Conservation (phyloP, 2,888 invertebrate genomes). For the Scaptomyza polygonia region DNA sequence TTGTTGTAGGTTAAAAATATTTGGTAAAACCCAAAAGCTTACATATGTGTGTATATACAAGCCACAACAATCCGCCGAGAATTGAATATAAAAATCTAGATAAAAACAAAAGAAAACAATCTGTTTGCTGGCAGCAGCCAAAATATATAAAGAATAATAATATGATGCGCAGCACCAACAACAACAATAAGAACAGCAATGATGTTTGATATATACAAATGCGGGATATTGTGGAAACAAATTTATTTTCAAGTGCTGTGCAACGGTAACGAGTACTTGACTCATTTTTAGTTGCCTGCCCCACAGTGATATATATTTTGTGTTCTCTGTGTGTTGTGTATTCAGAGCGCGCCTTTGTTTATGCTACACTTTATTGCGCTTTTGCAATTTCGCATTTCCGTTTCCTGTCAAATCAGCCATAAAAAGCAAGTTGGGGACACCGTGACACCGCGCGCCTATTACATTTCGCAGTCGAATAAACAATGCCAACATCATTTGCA, state of each 20-base stretch:
- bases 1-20: no score
- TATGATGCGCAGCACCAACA: slow-evolving; percentile 9
- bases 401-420: slow-evolving; percentile 80
- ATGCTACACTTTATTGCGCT: slow-evolving; percentile 81
- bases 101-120: slow-evolving; percentile 51
- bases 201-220: slow-evolving; percentile 50
- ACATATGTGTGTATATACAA: no score
- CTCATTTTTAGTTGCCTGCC: slow-evolving; percentile 57
- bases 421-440: slow-evolving; percentile 67
- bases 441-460: slow-evolving; percentile 75
- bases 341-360: slow-evolving; percentile 75
- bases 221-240: slow-evolving; percentile 64
- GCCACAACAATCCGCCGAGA: slow-evolving; percentile 29
- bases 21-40: no score
- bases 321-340: slow-evolving; percentile 53
- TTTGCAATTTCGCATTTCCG: slow-evolving; percentile 80
- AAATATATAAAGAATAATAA: no score
- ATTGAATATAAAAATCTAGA: slow-evolving; percentile 63
- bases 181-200: slow-evolving; percentile 15
- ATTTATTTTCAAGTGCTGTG: slow-evolving; percentile 74
- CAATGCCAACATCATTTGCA: slow-evolving; percentile 81
- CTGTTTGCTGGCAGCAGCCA: slow-evolving; percentile 56
- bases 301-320: neutral
- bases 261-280: slow-evolving; percentile 62
- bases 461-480: slow-evolving; percentile 80